Base-by-base conservation (phyloP, 1,140 invertebrate species). In the Apocrypta bakeri region DNA sequence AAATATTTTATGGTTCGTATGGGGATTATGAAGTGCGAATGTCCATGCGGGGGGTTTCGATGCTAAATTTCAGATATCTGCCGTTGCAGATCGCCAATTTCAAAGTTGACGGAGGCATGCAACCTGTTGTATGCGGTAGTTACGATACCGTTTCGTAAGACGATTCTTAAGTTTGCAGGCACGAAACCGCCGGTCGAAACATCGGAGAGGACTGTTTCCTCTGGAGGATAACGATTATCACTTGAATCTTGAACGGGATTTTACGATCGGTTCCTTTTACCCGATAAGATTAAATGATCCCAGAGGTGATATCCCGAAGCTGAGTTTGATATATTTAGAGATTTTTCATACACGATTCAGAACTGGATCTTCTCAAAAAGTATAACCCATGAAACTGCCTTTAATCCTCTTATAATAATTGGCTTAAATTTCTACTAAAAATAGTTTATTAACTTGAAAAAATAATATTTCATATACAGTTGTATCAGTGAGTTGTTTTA, bases 1-100 rank as follows among this genome's bases (percentile, higher is more conserved):
- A 73, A 73, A 73, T 73, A 73, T 73, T 73, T 73, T 73, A 73
- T 7, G 31, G 31, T 3, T 14, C 21, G 17, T 0, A 56, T 17
- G 4, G 21, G 48, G 48, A 56, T 56, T 56, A 56, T 7, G 17
- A 56, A 56, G 48, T 56, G 48, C 48, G 17, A 56, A 56, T 56
- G n/a, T 2, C 48, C 48, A 17, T 17, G 17, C 27, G 64, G 64
- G 64, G 64, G 64, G 64, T 27, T 27, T 11, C 48, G 17, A n/a
- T 56, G 17, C 48, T n/a, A 56, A 56, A 56, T 68, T 68, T 66
- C 12, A 11, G 11, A 29, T 66, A 24, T 66, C 63, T 66, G 21
- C 63, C 2, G 63, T 11, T 48, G 42, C 63, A 66, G 7, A 64
- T n/a, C n/a, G 25, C 63, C 40, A 14, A 0, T 48, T 2, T 56